These are phyloP conservation scores for Lophochroa leadbeateri DNA, from an alignment of 2,113 vertebrate genomes.

Conservation along the genomic window DNA sequence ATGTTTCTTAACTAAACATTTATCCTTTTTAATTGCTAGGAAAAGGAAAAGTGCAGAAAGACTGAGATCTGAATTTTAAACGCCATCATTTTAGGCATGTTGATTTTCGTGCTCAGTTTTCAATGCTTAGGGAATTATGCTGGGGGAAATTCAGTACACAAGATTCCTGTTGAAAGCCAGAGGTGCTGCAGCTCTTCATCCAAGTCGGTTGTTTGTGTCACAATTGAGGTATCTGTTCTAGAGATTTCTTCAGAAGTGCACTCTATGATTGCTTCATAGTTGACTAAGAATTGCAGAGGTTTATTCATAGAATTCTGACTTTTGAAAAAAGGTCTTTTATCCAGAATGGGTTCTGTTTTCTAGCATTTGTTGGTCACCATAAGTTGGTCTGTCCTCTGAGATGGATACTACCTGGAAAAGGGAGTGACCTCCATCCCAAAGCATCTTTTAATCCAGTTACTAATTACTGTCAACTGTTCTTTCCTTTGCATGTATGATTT, in stretches of 20 bases:
- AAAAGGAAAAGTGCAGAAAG: not conserved
- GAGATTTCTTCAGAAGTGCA: not conserved
- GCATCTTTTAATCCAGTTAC: not conserved
- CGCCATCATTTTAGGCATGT: not conserved
- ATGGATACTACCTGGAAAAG: not conserved
- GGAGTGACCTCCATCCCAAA: not conserved
- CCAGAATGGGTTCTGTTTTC: not conserved
- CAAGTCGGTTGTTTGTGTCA: not conserved
- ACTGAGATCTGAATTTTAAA: not conserved
- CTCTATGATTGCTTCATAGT: not conserved
- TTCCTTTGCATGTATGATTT: not conserved
- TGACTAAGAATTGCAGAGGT: not conserved
- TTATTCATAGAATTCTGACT: not conserved
- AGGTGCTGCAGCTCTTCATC: not conserved
- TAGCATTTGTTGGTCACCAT: not conserved
- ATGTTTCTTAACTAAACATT: not conserved
- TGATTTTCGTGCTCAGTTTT: not conserved
- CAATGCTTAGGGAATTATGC: not conserved
- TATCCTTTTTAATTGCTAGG: not conserved
- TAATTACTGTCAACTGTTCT: not conserved
- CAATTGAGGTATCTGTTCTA: rapidly evolving
- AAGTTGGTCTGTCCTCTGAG: not conserved
- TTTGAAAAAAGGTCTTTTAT: not conserved
- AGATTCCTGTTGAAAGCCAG: not conserved
- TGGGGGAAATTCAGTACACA: not conserved